Percentiles rank a stretch among this genome's conserved stretches.
These are phyloP conservation scores for Grallaria varia DNA, from an alignment of 2,113 vertebrate genomes.

Conservation along the genomic window DNA sequence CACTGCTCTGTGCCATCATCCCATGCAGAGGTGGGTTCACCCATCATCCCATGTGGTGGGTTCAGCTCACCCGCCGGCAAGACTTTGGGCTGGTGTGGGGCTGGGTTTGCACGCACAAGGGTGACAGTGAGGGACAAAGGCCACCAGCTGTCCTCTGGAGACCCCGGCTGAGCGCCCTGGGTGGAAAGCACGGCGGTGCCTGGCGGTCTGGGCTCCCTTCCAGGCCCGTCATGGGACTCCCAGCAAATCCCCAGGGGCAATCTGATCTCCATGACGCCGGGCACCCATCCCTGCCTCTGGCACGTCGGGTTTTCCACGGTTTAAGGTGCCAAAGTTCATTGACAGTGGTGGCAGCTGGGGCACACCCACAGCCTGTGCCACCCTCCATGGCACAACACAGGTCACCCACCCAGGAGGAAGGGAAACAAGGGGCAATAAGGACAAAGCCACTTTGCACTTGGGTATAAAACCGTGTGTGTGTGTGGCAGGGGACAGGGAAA, in stretches of 20 bases:
- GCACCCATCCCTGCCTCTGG: conserved; percentile 20
- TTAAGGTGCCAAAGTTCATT: conserved; percentile 59
- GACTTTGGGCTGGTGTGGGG: accelerated
- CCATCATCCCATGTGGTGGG: accelerated
- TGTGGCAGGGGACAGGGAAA: accelerated
- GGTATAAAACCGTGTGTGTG: neutral
- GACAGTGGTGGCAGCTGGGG: neutral
- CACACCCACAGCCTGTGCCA: neutral
- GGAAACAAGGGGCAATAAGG: neutral
- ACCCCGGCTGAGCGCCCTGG: neutral
- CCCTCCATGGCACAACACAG: neutral
- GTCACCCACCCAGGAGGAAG: neutral
- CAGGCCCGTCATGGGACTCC: conserved; percentile 55
- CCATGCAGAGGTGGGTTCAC: accelerated
- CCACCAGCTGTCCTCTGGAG: neutral
- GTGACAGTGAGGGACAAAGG: neutral
- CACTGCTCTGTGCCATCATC: accelerated
- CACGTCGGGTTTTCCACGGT: neutral
- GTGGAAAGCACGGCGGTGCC: conserved; percentile 1
- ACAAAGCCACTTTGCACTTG: neutral
- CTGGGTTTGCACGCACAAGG: neutral
- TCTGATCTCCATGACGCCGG: neutral
- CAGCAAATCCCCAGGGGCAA: conserved; percentile 49
- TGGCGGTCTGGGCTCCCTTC: conserved; percentile 33
- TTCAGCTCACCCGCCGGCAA: accelerated